Conservation (phyloP, 2,797 vertebrate species). For the Melanogrammus aeglefinus region DNA sequence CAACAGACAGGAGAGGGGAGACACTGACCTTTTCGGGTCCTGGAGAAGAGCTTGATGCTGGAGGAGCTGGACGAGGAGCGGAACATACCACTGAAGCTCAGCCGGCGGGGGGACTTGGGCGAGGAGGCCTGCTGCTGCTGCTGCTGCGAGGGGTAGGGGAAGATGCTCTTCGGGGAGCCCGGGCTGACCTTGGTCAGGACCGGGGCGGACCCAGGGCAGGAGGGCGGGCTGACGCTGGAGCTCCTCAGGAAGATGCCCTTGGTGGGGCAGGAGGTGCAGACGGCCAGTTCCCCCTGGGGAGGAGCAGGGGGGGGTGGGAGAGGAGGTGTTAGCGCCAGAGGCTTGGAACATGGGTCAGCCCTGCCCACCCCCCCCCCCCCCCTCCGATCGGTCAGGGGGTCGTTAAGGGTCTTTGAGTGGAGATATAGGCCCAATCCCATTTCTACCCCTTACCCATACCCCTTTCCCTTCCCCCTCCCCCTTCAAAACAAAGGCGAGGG, state of each 20-base stretch:
- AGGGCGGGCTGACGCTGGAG: slow-evolving; percentile 66
- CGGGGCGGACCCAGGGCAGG: slow-evolving; percentile 83
- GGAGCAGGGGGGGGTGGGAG: slow-evolving; percentile 38
- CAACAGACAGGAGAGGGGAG: not conserved
- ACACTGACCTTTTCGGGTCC: slow-evolving; percentile 90
- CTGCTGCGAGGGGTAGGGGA: slow-evolving; percentile 80
- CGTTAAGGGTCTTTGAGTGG: not conserved
- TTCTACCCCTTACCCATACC: no score
- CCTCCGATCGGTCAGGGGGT: not conserved
- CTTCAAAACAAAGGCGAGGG: no score
- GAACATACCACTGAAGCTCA: slow-evolving; percentile 97
- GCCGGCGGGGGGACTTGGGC: slow-evolving; percentile 92
- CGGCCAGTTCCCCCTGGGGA: slow-evolving; percentile 78
- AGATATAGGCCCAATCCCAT: not conserved
- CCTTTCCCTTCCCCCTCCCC: no score
- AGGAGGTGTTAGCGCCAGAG: slow-evolving; percentile 22
- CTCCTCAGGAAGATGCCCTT: slow-evolving; percentile 78
- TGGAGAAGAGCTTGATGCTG: slow-evolving; percentile 93
- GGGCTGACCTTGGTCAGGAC: slow-evolving; percentile 76
- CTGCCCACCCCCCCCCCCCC: no score
- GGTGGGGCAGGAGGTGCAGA: slow-evolving; percentile 78
- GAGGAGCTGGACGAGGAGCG: slow-evolving; percentile 86
- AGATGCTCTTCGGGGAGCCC: slow-evolving; percentile 85
- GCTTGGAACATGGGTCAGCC: not conserved
- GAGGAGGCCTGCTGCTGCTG: slow-evolving; percentile 78